Conservation (phyloP, 2,113 vertebrate species). For the Pyxicephalus adspersus region DNA sequence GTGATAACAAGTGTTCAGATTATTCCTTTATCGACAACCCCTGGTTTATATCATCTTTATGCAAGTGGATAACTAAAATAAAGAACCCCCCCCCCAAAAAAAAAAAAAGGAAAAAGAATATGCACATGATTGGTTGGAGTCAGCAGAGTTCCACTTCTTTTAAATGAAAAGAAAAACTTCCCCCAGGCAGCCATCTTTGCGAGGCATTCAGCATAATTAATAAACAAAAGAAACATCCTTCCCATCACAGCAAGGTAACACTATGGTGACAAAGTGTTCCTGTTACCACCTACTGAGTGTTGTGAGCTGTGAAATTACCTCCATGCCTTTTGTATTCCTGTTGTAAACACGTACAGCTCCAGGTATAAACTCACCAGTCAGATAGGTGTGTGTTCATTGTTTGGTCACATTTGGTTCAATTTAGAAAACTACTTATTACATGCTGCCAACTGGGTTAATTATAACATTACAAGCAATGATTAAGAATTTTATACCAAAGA, state of each 20-base stretch:
- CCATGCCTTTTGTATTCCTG: background rate
- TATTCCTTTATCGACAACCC: too few relatives aligned
- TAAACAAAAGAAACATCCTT: slow-evolving; percentile 21
- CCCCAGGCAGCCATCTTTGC: slow-evolving; percentile 10
- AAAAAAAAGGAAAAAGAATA: too few relatives aligned
- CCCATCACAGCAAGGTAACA: slow-evolving; percentile 11
- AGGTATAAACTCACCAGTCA: background rate
- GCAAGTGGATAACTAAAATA: too few relatives aligned
- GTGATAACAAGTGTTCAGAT: too few relatives aligned
- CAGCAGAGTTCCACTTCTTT: too few relatives aligned
- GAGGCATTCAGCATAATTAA: slow-evolving; percentile 26
- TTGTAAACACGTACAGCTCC: background rate
- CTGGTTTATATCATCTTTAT: too few relatives aligned
- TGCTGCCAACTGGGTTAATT: slow-evolving; percentile 48
- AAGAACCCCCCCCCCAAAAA: too few relatives aligned
- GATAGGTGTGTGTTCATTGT: slow-evolving; percentile 34
- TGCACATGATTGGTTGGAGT: too few relatives aligned
- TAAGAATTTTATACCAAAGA: slow-evolving; percentile 1
- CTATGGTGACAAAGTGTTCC: slow-evolving; percentile 1
- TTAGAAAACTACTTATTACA: slow-evolving; percentile 33
- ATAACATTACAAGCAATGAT: slow-evolving; percentile 28
- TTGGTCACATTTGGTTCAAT: background rate
- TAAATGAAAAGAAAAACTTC: background rate
- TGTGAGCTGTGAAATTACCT: slow-evolving; percentile 28
- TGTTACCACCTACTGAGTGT: slow-evolving; percentile 25